Evolutionary conservation across 1,140 invertebrate genomes (phyloP).

Genomic region (Aphelenchoides besseyi): DNA sequence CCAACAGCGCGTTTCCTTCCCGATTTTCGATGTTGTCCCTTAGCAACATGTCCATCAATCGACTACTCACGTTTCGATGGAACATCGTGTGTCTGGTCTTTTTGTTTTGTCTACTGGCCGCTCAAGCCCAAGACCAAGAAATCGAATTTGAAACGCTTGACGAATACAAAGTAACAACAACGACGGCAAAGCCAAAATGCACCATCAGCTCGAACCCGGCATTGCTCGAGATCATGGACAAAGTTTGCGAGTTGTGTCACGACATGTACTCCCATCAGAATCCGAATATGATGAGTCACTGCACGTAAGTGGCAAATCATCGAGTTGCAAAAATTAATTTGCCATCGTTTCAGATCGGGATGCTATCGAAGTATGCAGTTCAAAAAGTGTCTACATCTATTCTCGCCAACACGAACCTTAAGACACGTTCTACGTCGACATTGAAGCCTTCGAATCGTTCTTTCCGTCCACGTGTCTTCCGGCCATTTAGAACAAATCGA

Average conservation of each 20-base stretch:
- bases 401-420: slow-evolving; percentile 25
- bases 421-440: not conserved
- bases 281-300: slow-evolving; percentile 49
- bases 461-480: not conserved
- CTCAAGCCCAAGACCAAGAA: not conserved
- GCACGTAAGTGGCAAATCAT: slow-evolving; percentile 42
- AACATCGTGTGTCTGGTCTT: not conserved
- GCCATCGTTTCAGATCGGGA: slow-evolving; percentile 47
- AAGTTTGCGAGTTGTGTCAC: slow-evolving; percentile 55
- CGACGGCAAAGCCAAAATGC: not conserved
- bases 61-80: not conserved
- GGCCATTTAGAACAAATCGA: not conserved
- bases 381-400: slow-evolving; percentile 48
- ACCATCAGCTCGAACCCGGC: slow-evolving; percentile 38
- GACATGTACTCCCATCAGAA: slow-evolving; percentile 51
- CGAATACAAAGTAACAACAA: not conserved
- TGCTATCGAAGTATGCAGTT: slow-evolving; percentile 49
- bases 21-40: not conserved
- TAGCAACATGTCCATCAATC: not conserved
- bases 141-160: not conserved
- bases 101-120: not conserved
- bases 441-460: not conserved
- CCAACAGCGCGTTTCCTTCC: not conserved
- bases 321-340: slow-evolving; percentile 29
- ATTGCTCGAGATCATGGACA: slow-evolving; percentile 46